Evolutionary conservation across 2,113 vertebrate species (phyloP).

Genomic region (Mesembrinibis cayennensis): DNA sequence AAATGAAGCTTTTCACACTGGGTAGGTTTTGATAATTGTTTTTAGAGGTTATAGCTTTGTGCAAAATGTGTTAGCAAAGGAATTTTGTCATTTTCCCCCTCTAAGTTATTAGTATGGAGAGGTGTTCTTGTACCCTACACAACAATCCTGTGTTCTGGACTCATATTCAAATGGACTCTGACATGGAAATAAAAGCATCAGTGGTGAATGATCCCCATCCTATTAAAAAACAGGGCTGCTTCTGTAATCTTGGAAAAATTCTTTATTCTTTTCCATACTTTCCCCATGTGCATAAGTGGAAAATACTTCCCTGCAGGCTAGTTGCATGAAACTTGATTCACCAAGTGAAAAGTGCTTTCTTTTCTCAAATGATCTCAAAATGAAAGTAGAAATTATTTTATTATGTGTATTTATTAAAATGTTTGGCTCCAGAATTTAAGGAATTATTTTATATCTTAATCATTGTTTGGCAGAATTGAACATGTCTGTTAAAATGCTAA

Average conservation of each 20-base stretch:
- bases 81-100: not conserved
- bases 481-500: not conserved
- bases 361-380: not conserved
- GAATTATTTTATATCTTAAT: not conserved
- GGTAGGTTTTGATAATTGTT: conserved; percentile 21
- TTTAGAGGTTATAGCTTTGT: not conserved
- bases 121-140: not conserved
- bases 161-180: not conserved
- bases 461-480: not conserved
- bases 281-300: not conserved
- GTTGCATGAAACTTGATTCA: not conserved
- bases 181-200: not conserved
- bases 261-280: not conserved
- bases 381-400: not conserved
- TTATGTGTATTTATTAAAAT: not conserved
- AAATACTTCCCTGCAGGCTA: not conserved
- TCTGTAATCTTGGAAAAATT: not conserved
- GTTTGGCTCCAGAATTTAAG: not conserved
- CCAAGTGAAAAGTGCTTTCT: not conserved
- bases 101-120: not conserved
- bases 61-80: not conserved
- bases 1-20: not conserved
- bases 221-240: not conserved
- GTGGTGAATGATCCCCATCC: not conserved
- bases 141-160: not conserved